Evolutionary conservation across 2,113 vertebrate species (phyloP).

Genomic region (Siniperca knerii): DNA sequence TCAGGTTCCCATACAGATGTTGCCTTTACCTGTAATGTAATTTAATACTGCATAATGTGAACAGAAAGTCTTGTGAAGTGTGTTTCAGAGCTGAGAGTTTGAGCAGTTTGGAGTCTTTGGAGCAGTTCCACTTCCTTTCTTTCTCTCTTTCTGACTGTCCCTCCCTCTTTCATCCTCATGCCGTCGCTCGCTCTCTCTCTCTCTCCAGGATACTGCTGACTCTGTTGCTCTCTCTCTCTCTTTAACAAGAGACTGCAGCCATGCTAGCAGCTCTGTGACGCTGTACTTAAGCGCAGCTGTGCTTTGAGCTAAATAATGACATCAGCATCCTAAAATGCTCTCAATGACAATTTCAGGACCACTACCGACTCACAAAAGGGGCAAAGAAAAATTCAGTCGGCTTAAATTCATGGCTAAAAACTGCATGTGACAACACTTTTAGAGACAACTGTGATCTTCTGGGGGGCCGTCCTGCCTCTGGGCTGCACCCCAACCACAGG

Average conservation of each 20-base stretch:
- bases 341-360: no score
- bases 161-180: not conserved
- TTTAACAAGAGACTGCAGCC: not conserved
- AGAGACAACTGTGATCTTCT: no score
- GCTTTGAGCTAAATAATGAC: not conserved
- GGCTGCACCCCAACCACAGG: no score
- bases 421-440: no score
- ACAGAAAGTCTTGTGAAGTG: not conserved
- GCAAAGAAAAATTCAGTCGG: no score
- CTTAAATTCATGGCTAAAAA: no score
- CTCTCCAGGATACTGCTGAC: no score
- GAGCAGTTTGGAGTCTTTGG: not conserved
- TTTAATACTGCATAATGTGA: not conserved
- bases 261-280: no score
- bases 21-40: not conserved
- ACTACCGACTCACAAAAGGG: no score
- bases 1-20: slow-evolving; percentile 34
- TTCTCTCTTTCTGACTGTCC: not conserved
- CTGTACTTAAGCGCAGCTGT: no score
- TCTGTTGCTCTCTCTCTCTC: not conserved
- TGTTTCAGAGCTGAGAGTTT: not conserved
- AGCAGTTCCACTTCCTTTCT: slow-evolving; percentile 18
- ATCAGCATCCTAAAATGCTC: not conserved
- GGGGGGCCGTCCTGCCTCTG: no score
- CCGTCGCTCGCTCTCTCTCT: no score